Evolutionary conservation across 2,888 invertebrate genomes (phyloP), one percentile per base, ranked within the genome.

Genomic region (Hydriomena furcata): DNA sequence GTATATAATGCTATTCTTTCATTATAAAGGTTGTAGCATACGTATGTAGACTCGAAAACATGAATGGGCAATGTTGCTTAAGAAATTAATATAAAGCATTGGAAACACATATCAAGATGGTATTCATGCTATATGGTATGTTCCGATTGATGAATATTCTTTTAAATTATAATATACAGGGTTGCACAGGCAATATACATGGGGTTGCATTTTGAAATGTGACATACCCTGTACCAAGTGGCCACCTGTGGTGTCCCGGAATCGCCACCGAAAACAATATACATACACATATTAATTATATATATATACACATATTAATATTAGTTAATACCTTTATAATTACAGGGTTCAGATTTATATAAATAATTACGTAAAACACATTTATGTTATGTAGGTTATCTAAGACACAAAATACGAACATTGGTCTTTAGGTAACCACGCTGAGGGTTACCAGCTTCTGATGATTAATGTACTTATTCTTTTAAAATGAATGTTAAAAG

Each of bases 201-300:
- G 59, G 63, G 65, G 65, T 60, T 65, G 65, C 58, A 70, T 63
- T 68, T 68, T 64, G 60, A 70, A 73, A 72, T 54, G 17, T 47
- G 73, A 79, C 96, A 92, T 96, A 96, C 96, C 96, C 95, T 94
- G 93, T 94, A 96, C 96, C 96, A 96, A 92, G 94, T 94, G 91
- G 96, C 95, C 93, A 96, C 96, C 96, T 96, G 93, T 78, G 83
- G 76, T 83, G 76, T 71, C 66, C 77, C 78, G 71, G 76, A 76
- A 74, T 73, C 88, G 78, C 84, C 88, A 90, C 89, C 88, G 89
- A 88, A 89, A 89, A 89, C 88, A 88, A 87, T 82, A 84, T 82
- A 84, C 79, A 79, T 77, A 79, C 64, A 76, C 79, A 75, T 72
- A 67, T 76, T 77, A 80, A 82, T 79, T 65, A 76, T 73, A 73